phyloP scores from a whole-genome alignment of 2,888 invertebrate genomes.

The Heliconius cydno region DNA sequence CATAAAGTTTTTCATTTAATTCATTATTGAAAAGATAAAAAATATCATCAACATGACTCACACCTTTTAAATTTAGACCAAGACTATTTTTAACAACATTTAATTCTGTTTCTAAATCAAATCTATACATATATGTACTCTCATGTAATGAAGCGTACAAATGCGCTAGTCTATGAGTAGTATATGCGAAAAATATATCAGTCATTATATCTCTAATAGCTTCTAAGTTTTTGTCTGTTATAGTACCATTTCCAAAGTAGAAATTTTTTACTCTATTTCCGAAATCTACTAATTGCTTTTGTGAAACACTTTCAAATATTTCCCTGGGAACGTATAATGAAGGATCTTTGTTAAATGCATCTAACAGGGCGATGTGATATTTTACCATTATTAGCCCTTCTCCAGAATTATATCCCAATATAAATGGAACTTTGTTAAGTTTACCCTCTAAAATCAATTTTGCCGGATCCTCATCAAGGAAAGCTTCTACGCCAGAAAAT shows the following conservation, averaged over 20 bases:
- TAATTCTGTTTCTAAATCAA: conserved; percentile 61
- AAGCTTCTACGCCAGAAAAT: conserved; percentile 57
- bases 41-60: conserved; percentile 77
- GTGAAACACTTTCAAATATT: conserved; percentile 53
- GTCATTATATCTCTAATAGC: conserved; percentile 56
- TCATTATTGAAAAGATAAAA: conserved; percentile 71
- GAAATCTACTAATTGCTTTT: conserved; percentile 54
- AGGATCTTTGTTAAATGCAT: conserved; percentile 56
- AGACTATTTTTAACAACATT: conserved; percentile 59
- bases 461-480: conserved; percentile 58
- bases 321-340: conserved; percentile 60
- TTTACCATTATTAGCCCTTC: conserved; percentile 61
- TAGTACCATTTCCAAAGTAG: conserved; percentile 58
- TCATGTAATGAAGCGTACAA: conserved; percentile 52
- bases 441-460: conserved; percentile 55
- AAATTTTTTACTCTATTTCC: conserved; percentile 60
- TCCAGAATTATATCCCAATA: conserved; percentile 65
- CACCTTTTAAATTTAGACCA: conserved; percentile 61
- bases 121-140: conserved; percentile 62
- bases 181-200: conserved; percentile 59
- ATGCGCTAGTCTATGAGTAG: conserved; percentile 59
- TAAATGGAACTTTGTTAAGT: conserved; percentile 59
- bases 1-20: conserved; percentile 60
- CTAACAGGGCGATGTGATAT: conserved; percentile 52
- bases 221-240: conserved; percentile 51